Base-by-base conservation (phyloP, 2,888 invertebrate genomes). In the Pollenia griseotomentosa region DNA sequence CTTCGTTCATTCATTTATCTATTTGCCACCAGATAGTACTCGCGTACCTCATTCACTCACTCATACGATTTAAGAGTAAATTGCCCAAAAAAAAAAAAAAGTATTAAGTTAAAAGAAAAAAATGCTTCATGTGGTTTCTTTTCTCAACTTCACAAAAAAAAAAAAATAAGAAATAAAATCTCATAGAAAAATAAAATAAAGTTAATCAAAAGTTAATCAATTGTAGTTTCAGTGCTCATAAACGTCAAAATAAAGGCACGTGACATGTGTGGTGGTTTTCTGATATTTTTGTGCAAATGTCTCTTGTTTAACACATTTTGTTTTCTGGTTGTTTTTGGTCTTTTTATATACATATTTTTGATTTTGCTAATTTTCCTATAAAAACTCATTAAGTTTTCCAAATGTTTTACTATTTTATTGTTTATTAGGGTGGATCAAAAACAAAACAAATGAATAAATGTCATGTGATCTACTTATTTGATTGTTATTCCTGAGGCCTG, bases 231-330 rank as follows among this genome's bases (percentile, higher is more conserved):
- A 81, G 73, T 82, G 81, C 84, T 87, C 87, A 87, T 87, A 87
- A 87, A 87, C 87, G 87, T 87, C 84, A 87, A 87, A 84, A 84
- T 87, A 81, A 83, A 82, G 84, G 87, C 87, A 87, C 87, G 87
- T 87, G 87, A 87, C 87, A 84, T 81, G 84, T 85, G 85, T 78
- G 85, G 82, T 71, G 73, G 77, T 73, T 73, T 78, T 77, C 77
- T 71, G 61, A 74, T 80, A 74, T 71, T 73, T 77, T 82, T 80
- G 63, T 74, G 79, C 85, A 75, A 68, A 73, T 79, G 75, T 66
- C 80, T 81, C 77, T 80, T 73, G 85, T 82, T 83, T 66, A 66
- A 65, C 61, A 71, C 16, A 59, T n/a, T 48, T 73, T 53, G 44
- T 42, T 61, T 42, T 23, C 53, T 77, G 9, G 23, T 77, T 51